Base-by-base conservation (phyloP, 2,888 invertebrate genomes). In the Tachina grossa region DNA sequence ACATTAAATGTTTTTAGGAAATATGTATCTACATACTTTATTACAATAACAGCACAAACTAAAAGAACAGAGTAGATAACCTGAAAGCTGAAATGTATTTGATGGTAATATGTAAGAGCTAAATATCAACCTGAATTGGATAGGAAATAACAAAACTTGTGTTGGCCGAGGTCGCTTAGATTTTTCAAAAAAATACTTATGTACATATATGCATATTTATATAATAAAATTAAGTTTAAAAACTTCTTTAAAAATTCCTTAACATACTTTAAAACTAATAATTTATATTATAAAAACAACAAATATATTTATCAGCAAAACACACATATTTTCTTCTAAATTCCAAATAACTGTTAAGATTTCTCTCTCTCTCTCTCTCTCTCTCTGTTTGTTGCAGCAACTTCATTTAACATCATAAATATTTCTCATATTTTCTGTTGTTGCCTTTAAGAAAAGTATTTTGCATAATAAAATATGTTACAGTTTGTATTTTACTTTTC, bases 1-100 rank as follows among this genome's bases (percentile, higher is more conserved):
- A 61, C 78, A 61, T 9, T 47, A 6, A n/a, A 51, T 68, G 4
- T 41, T 49, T 51, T 63, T 41, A 10, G 8, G 19, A 68, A 47
- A 31, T 22, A 22, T 8, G 22, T 22, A 31, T 31, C 31, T 31
- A 31, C 31, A 43, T 2, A 31, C 11, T 19, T 53, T 53, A 53
- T 11, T 19, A 53, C 53, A 16, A n/a, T 1, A 31, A 6, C 31
- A 31, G 31, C 31, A 31, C 31, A 31, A 6, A 31, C 31, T 31
- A 31, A 31, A 31, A 31, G 31, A 31, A 31, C 31, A 31, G 31
- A 31, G 31, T 31, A 6, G 0, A 31, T 31, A 31, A 31, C 5
- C 31, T 31, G 31, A 31, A 31, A 6, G 6, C 6, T 31, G 31
- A 31, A 6, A 31, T 31, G 31, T 6, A 31, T 31, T 31, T 31